Percentiles rank a stretch among this genome's conserved stretches.
Conservation (phyloP, 2,113 vertebrate species). For the Silurus glanis region DNA sequence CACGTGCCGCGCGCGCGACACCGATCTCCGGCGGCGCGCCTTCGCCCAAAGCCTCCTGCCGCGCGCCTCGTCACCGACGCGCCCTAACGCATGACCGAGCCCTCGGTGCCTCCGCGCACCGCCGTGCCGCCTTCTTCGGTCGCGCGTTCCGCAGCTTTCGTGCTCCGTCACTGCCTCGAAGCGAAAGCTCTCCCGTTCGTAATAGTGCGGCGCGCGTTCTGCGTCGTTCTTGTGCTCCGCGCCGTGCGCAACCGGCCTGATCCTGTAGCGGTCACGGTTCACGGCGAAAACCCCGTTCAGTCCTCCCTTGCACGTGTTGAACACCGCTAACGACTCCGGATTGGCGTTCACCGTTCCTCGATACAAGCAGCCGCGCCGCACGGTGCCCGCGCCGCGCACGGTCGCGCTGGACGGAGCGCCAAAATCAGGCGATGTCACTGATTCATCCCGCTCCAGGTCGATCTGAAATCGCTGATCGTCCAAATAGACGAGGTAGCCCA, state of each 20-base stretch:
- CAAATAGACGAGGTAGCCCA: constrained; percentile 86
- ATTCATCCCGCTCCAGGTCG: constrained; percentile 85
- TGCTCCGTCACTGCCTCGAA: constrained; percentile 76
- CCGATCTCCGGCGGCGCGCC: constrained; percentile 72
- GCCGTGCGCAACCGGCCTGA: constrained; percentile 75
- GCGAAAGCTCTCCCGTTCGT: constrained; percentile 81
- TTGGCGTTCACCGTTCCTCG: constrained; percentile 87
- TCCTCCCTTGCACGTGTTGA: constrained; percentile 85
- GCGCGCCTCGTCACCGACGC: neutral
- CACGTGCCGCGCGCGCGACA: constrained; percentile 90
- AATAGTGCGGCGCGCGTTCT: constrained; percentile 75
- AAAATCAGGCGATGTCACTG: constrained; percentile 68
- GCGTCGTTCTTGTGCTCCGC: constrained; percentile 67
- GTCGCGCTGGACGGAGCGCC: constrained; percentile 64
- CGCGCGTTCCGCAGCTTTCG: constrained; percentile 70
- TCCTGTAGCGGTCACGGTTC: constrained; percentile 79
- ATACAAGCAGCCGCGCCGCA: constrained; percentile 75
- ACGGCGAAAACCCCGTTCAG: constrained; percentile 90
- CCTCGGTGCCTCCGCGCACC: constrained; percentile 30
- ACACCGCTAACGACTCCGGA: constrained; percentile 84
- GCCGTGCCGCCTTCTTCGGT: constrained; percentile 58
- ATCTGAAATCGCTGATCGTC: constrained; percentile 83
- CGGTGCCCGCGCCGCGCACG: constrained; percentile 59
- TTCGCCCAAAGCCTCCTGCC: neutral
- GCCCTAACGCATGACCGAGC: neutral